A percentile compares a stretch with the other conserved stretches of the same genome.
Conservation (phyloP, 2,113 vertebrate species). For the Accipiter cooperii region DNA sequence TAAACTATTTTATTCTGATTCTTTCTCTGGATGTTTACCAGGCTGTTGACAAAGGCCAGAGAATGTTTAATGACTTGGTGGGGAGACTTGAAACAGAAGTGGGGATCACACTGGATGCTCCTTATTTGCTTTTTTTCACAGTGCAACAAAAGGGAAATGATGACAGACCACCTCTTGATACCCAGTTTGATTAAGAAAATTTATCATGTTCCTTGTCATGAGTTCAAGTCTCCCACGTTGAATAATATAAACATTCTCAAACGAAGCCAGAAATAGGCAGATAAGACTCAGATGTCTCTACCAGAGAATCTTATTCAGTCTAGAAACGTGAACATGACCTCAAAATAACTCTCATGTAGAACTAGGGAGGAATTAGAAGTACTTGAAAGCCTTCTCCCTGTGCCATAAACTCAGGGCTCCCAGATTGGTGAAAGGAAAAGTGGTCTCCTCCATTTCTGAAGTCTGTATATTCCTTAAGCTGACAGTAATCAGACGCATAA, state of each 20-base stretch:
- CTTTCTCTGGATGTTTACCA: conserved; percentile 77
- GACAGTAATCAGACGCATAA: conserved; percentile 35
- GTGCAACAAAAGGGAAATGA: conserved; percentile 69
- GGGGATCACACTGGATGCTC: conserved; percentile 58
- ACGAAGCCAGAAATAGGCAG: conserved; percentile 68
- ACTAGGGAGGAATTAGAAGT: background rate
- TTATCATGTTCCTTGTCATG: conserved; percentile 70
- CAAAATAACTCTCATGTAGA: conserved; percentile 50
- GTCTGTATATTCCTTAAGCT: background rate
- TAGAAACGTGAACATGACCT: conserved; percentile 9
- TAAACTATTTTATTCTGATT: conserved; percentile 78
- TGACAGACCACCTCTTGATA: conserved; percentile 75
- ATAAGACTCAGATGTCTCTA: conserved; percentile 73
- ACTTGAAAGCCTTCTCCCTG: background rate
- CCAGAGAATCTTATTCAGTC: background rate
- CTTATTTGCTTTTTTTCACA: conserved; percentile 64
- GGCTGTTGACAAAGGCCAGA: conserved; percentile 80
- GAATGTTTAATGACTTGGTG: conserved; percentile 75
- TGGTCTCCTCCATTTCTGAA: conserved; percentile 5
- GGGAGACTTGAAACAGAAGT: conserved; percentile 74
- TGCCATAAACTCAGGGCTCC: background rate
- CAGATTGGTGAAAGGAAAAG: conserved; percentile 31
- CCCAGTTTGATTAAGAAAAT: conserved; percentile 76
- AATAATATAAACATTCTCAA: conserved; percentile 72
- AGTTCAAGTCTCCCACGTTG: conserved; percentile 69